Conservation (phyloP, 2,888 invertebrate species). For the Agrochola circellaris region DNA sequence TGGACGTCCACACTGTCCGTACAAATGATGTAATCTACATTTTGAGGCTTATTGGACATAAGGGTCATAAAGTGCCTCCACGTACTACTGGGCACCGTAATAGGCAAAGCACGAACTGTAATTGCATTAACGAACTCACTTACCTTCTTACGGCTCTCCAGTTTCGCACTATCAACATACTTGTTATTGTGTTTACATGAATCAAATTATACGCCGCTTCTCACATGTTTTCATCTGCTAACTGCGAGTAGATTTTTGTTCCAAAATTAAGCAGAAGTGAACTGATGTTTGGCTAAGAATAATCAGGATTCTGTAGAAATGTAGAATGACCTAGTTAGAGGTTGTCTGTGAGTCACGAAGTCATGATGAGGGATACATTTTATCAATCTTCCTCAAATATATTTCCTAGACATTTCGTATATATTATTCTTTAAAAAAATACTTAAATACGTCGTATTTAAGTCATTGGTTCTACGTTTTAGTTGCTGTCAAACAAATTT, state of each 20-base stretch:
- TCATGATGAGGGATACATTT: slow-evolving; percentile 28
- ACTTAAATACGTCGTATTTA: slow-evolving; percentile 36
- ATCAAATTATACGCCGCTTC: slow-evolving; percentile 53
- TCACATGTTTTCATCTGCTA: slow-evolving; percentile 31
- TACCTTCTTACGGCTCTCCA: slow-evolving; percentile 77
- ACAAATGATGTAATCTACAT: slow-evolving; percentile 81
- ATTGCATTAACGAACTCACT: slow-evolving; percentile 77
- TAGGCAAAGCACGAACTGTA: slow-evolving; percentile 84
- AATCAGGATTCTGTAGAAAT: slow-evolving; percentile 33
- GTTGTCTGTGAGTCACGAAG: slow-evolving; percentile 27
- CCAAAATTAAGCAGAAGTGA: slow-evolving; percentile 21
- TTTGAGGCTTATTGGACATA: slow-evolving; percentile 75
- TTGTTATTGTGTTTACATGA: slow-evolving; percentile 62
- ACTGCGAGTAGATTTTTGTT: slow-evolving; percentile 22
- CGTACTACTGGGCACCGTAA: slow-evolving; percentile 79
- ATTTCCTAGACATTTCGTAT: slow-evolving; percentile 16
- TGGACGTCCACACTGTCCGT: slow-evolving; percentile 71
- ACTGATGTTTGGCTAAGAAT: slow-evolving; percentile 38
- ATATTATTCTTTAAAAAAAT: slow-evolving; percentile 11
- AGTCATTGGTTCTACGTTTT: slow-evolving; percentile 42
- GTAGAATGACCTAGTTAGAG: slow-evolving; percentile 37
- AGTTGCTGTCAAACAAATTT: slow-evolving; percentile 56
- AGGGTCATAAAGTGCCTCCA: slow-evolving; percentile 77
- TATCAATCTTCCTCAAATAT: slow-evolving; percentile 33
- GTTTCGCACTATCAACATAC: slow-evolving; percentile 71